These are phyloP conservation scores for Rhadina sibilatrix DNA, from an alignment of 2,113 vertebrate genomes.

Conservation along the genomic window DNA sequence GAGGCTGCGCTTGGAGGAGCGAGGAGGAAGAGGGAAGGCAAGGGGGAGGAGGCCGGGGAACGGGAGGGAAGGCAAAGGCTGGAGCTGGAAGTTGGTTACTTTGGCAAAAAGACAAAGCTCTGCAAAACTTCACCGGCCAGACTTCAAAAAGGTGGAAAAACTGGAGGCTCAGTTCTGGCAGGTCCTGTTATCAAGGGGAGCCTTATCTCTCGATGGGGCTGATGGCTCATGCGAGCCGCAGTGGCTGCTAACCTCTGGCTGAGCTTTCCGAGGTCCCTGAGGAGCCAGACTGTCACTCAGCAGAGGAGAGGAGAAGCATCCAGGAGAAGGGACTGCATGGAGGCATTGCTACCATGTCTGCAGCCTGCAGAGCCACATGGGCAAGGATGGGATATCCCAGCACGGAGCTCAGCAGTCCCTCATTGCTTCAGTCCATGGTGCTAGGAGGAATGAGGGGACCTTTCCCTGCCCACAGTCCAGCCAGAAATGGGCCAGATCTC, in stretches of 20 bases:
- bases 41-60: not conserved
- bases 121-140: conserved; percentile 53
- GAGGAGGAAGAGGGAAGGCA: not conserved
- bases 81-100: conserved; percentile 61
- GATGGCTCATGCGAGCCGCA: not conserved
- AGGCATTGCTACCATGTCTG: rapidly evolving
- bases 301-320: not conserved
- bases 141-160: conserved; percentile 67
- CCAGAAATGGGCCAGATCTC: not conserved
- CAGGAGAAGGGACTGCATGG: not conserved
- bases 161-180: conserved; percentile 12
- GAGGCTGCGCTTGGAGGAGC: not conserved
- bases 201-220: conserved; percentile 37
- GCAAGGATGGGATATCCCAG: not conserved
- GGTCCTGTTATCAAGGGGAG: conserved; percentile 15
- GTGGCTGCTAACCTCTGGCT: conserved; percentile 55
- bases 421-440: not conserved
- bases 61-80: not conserved
- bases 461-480: not conserved
- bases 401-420: rapidly evolving
- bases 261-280: not conserved
- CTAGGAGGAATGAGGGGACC: not conserved
- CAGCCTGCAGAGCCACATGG: not conserved
- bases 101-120: conserved; percentile 64
- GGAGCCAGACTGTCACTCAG: not conserved